Evolutionary conservation across 2,888 invertebrate species (phyloP).

Genomic region (Molorchus minor): DNA sequence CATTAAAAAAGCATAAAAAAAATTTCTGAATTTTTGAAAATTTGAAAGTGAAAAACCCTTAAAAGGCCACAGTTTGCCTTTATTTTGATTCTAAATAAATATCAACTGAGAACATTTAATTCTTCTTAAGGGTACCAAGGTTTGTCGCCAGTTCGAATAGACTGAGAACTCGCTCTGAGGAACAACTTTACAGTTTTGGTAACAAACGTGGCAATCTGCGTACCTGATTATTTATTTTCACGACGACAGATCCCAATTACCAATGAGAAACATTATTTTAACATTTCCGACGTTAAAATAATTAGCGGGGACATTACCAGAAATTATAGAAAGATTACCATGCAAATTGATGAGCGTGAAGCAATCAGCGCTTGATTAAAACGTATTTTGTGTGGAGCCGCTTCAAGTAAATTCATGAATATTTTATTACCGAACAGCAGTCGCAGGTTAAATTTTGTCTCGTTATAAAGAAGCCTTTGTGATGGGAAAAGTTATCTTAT

Average conservation of each 20-base stretch:
- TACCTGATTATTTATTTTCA: constrained; percentile 1
- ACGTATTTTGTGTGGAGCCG: neutral
- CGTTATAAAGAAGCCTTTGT: neutral
- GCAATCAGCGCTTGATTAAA: neutral
- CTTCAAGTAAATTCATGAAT: neutral
- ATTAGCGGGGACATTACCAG: neutral
- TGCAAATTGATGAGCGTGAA: constrained; percentile 1
- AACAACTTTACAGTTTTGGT: too few species aligned
- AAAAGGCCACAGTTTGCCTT: too few species aligned
- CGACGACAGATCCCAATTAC: constrained; percentile 1
- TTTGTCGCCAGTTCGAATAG: too few species aligned
- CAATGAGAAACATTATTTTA: neutral
- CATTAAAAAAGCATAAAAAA: too few species aligned
- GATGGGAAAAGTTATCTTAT: too few species aligned
- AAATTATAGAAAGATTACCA: constrained; percentile 4
- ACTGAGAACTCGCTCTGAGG: too few species aligned
- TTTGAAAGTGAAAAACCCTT: too few species aligned
- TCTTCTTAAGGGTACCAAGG: too few species aligned
- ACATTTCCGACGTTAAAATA: neutral
- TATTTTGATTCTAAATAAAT: too few species aligned
- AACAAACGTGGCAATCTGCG: too few species aligned
- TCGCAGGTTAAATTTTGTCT: neutral
- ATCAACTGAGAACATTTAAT: too few species aligned
- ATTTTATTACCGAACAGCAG: neutral
- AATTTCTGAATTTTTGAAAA: too few species aligned